These are phyloP conservation scores for Oasisia sp. DNA, from an alignment of 2,888 invertebrate genomes.

Conservation along the genomic window DNA sequence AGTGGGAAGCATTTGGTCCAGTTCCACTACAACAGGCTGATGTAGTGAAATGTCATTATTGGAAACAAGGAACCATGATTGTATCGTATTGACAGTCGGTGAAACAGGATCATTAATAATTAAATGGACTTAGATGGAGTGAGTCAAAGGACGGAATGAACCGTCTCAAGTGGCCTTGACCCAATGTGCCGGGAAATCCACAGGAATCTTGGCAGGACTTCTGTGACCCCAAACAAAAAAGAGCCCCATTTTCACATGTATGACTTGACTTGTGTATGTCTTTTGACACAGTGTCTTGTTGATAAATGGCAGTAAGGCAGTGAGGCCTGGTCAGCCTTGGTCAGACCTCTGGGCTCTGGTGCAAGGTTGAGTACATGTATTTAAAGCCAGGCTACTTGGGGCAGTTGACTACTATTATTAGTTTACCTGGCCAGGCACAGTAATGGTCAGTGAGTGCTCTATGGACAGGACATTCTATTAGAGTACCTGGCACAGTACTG, in stretches of 20 bases:
- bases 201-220: background rate
- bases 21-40: background rate
- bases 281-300: background rate
- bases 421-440: background rate
- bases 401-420: background rate
- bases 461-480: background rate
- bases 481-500: too few relatives aligned
- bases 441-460: too few relatives aligned
- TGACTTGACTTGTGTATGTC: background rate
- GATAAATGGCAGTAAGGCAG: background rate
- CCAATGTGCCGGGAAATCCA: background rate
- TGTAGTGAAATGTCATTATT: background rate
- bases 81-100: background rate
- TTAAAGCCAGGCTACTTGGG: background rate
- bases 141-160: background rate
- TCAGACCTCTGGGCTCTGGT: background rate
- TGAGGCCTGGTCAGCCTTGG: background rate
- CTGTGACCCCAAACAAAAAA: background rate
- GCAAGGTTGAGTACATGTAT: background rate
- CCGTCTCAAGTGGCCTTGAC: background rate
- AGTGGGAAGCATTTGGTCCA: too few relatives aligned
- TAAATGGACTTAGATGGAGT: background rate
- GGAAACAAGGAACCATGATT: background rate
- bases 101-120: background rate
- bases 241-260: background rate